Percentiles rank a stretch among this genome's conserved stretches.
These are phyloP conservation scores for Phthorimaea operculella DNA, from an alignment of 1,140 invertebrate genomes.

Conservation along the genomic window DNA sequence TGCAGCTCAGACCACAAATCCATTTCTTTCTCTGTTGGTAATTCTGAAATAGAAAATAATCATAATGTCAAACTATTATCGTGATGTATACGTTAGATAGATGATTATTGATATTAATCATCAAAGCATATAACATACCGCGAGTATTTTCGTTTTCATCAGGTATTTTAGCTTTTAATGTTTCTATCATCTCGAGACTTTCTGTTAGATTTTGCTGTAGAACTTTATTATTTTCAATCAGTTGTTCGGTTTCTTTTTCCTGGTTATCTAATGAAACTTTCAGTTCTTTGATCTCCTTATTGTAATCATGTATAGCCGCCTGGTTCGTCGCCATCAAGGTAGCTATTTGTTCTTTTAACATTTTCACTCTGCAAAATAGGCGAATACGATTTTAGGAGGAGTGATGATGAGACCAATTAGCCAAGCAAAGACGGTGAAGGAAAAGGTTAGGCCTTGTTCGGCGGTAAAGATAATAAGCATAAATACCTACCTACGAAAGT, in stretches of 20 bases:
- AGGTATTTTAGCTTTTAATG: constrained; percentile 39
- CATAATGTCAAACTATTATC: too few relatives aligned
- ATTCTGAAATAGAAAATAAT: constrained; percentile 27
- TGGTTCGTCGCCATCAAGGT: constrained; percentile 33
- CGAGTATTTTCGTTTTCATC: constrained; percentile 28
- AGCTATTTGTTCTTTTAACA: constrained; percentile 47
- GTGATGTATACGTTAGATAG: too few relatives aligned
- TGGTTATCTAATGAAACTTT: constrained; percentile 37
- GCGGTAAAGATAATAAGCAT: too few relatives aligned
- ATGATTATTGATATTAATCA: too few relatives aligned
- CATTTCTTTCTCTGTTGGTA: constrained; percentile 56
- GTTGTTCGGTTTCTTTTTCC: constrained; percentile 21
- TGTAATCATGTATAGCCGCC: constrained; percentile 31
- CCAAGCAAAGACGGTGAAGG: too few relatives aligned
- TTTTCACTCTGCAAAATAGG: constrained; percentile 30
- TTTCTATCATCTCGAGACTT: constrained; percentile 33
- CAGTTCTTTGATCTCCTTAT: constrained; percentile 37
- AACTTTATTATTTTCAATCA: constrained; percentile 29
- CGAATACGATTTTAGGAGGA: too few relatives aligned
- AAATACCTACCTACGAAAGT: neutral
- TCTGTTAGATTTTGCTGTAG: constrained; percentile 27
- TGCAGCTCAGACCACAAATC: constrained; percentile 56
- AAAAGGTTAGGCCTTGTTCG: too few relatives aligned
- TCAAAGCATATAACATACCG: too few relatives aligned
- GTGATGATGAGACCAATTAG: too few relatives aligned